Percentiles rank a stretch among this genome's conserved stretches.
Evolutionary conservation across 2,888 invertebrate species (phyloP).

Genomic region (Fragum fragum): DNA sequence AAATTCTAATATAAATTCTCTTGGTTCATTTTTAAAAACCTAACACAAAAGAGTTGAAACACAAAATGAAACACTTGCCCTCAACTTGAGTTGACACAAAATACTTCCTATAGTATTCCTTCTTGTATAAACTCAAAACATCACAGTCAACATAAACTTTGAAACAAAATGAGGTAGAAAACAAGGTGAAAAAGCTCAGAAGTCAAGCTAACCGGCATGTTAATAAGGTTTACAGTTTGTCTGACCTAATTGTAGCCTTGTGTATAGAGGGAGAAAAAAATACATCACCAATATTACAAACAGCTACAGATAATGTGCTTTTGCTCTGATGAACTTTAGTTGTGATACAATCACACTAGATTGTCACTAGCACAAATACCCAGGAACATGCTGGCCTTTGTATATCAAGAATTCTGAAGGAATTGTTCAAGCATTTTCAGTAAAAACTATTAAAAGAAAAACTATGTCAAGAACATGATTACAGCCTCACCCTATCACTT

Average conservation of each 20-base stretch:
- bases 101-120: neutral
- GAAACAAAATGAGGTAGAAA: neutral
- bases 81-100: neutral
- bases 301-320: neutral
- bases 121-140: too few relatives aligned
- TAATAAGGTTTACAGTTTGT: constrained; percentile 23
- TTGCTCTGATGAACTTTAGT: neutral
- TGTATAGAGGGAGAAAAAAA: constrained; percentile 32
- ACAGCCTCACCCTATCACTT: neutral
- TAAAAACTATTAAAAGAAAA: neutral
- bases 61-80: too few relatives aligned
- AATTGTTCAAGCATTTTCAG: too few relatives aligned
- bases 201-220: constrained; percentile 11
- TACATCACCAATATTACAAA: constrained; percentile 31
- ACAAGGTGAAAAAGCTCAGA: constrained; percentile 12
- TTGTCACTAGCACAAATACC: too few relatives aligned
- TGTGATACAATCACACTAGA: neutral
- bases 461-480: neutral
- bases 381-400: too few relatives aligned
- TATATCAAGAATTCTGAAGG: too few relatives aligned
- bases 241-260: constrained; percentile 37
- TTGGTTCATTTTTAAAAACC: neutral
- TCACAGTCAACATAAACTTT: too few relatives aligned
- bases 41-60: neutral
- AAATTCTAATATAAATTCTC: too few relatives aligned